These are phyloP conservation scores for Gymnocypris eckloni DNA, from an alignment of 2,797 vertebrate species.

Conservation along the genomic window DNA sequence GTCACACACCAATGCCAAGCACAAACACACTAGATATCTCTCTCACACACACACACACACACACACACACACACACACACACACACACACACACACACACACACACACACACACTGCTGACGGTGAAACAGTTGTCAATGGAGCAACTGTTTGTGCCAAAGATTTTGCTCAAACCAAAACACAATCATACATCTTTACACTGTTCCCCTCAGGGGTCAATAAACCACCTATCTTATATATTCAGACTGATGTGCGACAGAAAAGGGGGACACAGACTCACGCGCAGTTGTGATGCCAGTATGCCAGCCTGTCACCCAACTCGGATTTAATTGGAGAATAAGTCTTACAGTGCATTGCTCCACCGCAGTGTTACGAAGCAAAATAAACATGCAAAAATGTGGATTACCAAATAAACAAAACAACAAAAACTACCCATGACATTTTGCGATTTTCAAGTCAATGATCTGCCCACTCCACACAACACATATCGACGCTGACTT, in stretches of 20 bases:
- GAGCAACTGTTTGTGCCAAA: conserved; percentile 9
- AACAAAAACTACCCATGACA: conserved; percentile 15
- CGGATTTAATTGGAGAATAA: conserved; percentile 26
- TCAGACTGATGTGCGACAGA: conserved; percentile 20
- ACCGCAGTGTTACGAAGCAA: conserved; percentile 31
- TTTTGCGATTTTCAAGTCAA: neutral
- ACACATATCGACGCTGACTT: conserved; percentile 24
- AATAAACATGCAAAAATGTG: conserved; percentile 26
- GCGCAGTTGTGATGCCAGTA: conserved; percentile 54
- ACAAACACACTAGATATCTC: neutral
- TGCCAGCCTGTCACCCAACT: conserved; percentile 40
- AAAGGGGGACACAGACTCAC: conserved; percentile 31
- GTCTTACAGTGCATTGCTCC: conserved; percentile 37
- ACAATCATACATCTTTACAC: neutral
- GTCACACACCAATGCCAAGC: conserved; percentile 32
- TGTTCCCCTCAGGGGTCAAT: conserved; percentile 27
- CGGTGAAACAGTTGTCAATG: conserved; percentile 8
- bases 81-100: conserved; percentile 25
- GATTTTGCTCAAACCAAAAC: conserved; percentile 15
- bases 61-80: conserved; percentile 2
- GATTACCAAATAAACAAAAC: conserved; percentile 24
- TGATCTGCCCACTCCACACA: conserved; percentile 27
- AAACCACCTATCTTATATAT: conserved; percentile 21
- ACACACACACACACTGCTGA: conserved; percentile 13
- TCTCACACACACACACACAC: neutral